These are phyloP conservation scores for Sorex araneus DNA, from an alignment of 2,113 vertebrate species.

Conservation along the genomic window DNA sequence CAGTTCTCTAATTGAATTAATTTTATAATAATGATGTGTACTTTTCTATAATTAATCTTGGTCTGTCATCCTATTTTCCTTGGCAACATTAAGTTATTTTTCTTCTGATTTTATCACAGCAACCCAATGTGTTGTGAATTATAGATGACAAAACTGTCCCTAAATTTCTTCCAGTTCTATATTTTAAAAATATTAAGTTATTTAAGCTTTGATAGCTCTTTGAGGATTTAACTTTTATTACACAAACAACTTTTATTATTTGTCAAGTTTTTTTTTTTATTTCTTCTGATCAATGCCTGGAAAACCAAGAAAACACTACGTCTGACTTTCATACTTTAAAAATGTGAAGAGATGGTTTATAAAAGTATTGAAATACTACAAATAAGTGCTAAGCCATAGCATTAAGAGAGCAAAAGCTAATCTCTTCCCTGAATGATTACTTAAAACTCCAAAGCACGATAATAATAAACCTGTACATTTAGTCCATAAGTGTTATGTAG, in stretches of 20 bases:
- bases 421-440: background rate
- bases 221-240: slow-evolving; percentile 3
- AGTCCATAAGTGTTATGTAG: too few relatives aligned
- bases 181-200: slow-evolving; percentile 20
- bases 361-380: background rate
- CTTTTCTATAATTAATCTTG: slow-evolving; percentile 66
- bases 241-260: background rate
- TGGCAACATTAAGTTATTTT: slow-evolving; percentile 33
- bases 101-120: slow-evolving; percentile 47
- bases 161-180: background rate
- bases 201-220: background rate
- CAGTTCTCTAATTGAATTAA: slow-evolving; percentile 56
- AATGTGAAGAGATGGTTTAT: background rate
- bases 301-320: background rate
- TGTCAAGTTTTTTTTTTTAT: background rate
- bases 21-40: slow-evolving; percentile 26
- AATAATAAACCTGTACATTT: too few relatives aligned
- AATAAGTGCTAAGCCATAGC: background rate
- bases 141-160: background rate
- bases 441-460: background rate
- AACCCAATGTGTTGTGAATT: background rate
- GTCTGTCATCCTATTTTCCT: slow-evolving; percentile 47
- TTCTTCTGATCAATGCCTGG: background rate
- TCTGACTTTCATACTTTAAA: background rate
- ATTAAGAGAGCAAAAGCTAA: background rate